Evolutionary conservation across 2,113 vertebrate species (phyloP).

Genomic region (Bubo scandiacus): DNA sequence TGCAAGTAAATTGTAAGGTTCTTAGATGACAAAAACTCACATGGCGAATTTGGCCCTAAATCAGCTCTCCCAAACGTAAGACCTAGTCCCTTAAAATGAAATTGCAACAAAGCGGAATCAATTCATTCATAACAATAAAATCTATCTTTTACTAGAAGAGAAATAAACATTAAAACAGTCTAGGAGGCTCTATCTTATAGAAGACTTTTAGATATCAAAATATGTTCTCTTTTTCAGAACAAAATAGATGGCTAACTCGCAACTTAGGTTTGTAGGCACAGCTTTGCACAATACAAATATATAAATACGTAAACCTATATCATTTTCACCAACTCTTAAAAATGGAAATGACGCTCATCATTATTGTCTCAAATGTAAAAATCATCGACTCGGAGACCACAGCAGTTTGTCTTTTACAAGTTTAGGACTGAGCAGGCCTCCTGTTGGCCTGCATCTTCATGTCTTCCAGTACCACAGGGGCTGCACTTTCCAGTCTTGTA

Average conservation of each 20-base stretch:
- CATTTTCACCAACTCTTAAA: neutral
- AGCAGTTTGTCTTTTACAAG: neutral
- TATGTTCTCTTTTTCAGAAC: neutral
- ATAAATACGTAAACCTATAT: neutral
- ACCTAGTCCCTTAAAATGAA: neutral
- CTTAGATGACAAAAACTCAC: neutral
- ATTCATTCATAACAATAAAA: neutral
- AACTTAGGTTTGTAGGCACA: neutral
- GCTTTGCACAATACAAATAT: neutral
- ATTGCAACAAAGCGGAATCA: neutral
- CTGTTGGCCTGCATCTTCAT: neutral
- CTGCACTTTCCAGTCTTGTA: neutral
- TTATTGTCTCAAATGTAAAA: neutral
- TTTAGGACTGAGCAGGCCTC: neutral
- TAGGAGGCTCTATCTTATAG: neutral
- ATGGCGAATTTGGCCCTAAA: neutral
- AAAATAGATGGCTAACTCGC: neutral
- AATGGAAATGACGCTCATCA: neutral
- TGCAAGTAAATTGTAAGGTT: neutral
- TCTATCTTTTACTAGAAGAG: neutral
- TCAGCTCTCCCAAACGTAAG: neutral
- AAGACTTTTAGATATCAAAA: neutral
- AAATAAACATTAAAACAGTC: neutral
- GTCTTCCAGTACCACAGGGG: neutral
- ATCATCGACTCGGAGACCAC: accelerated